These are phyloP conservation scores for Octonoba sinensis DNA, from an alignment of 2,888 invertebrate genomes.

Conservation along the genomic window DNA sequence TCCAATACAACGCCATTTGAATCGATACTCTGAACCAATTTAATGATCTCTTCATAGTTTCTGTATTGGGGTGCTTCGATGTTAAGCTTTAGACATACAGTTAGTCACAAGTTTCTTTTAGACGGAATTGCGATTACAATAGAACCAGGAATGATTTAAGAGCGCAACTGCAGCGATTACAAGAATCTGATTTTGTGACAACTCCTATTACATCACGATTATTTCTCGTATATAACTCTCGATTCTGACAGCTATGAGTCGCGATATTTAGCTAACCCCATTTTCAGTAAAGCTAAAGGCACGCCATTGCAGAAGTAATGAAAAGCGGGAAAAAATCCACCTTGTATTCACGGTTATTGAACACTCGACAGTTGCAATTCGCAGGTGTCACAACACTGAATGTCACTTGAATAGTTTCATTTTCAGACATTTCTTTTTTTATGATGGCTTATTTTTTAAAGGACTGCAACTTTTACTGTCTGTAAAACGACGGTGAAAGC, in stretches of 20 bases:
- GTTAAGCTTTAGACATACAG: slow-evolving; percentile 30
- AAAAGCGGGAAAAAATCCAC: slow-evolving; percentile 17
- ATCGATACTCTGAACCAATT: too few relatives aligned
- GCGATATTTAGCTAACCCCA: slow-evolving; percentile 49
- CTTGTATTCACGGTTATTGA: slow-evolving; percentile 50
- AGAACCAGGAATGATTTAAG: slow-evolving; percentile 47
- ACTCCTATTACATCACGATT: slow-evolving; percentile 61
- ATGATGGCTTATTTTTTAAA: neutral
- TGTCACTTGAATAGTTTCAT: slow-evolving; percentile 35
- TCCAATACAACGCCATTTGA: too few relatives aligned
- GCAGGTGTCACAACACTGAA: slow-evolving; percentile 32
- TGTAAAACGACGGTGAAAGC: neutral
- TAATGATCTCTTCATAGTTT: neutral
- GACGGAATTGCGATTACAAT: slow-evolving; percentile 51
- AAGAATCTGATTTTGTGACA: slow-evolving; percentile 65
- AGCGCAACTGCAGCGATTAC: slow-evolving; percentile 55
- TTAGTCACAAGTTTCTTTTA: slow-evolving; percentile 47
- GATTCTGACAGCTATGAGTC: slow-evolving; percentile 42
- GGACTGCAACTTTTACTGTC: slow-evolving; percentile 3
- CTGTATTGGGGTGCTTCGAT: slow-evolving; percentile 1
- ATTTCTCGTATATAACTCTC: slow-evolving; percentile 58
- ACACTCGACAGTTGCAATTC: slow-evolving; percentile 23
- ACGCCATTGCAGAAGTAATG: slow-evolving; percentile 22
- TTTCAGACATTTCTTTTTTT: slow-evolving; percentile 7
- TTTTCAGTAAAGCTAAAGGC: slow-evolving; percentile 37